These are phyloP conservation scores for Parnassius smintheus DNA, from an alignment of 2,888 invertebrate genomes.

Conservation along the genomic window DNA sequence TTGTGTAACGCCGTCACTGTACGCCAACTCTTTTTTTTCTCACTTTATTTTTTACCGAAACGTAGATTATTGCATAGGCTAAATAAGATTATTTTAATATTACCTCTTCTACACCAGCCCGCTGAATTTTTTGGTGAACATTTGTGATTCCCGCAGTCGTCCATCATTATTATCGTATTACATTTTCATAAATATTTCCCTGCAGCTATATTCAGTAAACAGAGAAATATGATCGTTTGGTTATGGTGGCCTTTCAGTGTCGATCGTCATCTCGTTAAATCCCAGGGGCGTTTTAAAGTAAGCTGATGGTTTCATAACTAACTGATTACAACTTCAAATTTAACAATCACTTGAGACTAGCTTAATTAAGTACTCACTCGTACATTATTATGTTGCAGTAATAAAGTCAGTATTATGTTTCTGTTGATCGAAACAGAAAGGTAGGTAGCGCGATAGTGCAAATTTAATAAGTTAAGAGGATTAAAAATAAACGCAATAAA, in stretches of 20 bases:
- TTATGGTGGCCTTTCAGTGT: conserved; percentile 7
- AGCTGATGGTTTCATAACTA: conserved; percentile 20
- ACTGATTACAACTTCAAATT: conserved; percentile 34
- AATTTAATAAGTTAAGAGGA: not conserved
- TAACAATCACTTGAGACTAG: conserved; percentile 11
- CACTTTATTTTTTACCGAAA: no score
- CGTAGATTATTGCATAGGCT: no score
- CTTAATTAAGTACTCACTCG: conserved; percentile 14
- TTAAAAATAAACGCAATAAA: not conserved
- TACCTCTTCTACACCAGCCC: no score
- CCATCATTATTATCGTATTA: no score
- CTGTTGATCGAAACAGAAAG: not conserved
- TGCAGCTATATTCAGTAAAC: no score
- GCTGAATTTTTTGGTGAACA: no score
- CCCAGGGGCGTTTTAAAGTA: conserved; percentile 15
- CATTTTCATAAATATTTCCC: no score
- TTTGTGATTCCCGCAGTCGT: no score
- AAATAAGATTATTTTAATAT: no score
- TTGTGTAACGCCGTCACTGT: no score
- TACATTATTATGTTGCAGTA: not conserved
- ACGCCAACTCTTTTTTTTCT: no score
- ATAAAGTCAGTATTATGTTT: not conserved
- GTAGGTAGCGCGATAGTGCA: not conserved
- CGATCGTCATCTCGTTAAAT: not conserved
- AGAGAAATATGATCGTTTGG: not conserved